Evolutionary conservation across 2,888 invertebrate species (phyloP), one percentile per base, ranked within the genome.

Genomic region (Ectemnius continuus): DNA sequence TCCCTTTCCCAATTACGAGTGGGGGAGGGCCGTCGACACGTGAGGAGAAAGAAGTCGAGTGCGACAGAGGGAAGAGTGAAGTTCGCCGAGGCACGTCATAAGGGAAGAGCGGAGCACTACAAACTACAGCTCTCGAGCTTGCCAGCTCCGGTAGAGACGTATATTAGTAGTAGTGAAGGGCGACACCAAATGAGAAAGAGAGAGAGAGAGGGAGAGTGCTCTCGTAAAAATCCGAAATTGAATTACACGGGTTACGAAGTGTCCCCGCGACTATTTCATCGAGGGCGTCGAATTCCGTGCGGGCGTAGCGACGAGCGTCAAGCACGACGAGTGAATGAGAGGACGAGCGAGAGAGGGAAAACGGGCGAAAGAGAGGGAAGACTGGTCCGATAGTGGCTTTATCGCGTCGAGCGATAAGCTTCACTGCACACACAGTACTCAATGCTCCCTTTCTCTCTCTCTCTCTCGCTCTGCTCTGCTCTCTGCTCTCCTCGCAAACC

Each of bases 391-490:
- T 80, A 80, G 73, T 16, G 64, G 80, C 70, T 73, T 81, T 81
- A 81, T 81, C 81, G 61, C 72, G 57, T 56, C 18, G 36, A 57
- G 59, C 58, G 80, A 82, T 82, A 82, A 82, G 82, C 47, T 69
- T 68, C 66, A 64, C 8, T 69, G 67, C 75, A 52, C 60, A 57
- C 61, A 68, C 70, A 45, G 65, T 20, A 23, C 16, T 20, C 57
- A 20, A 56, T 20, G 23, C 18, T 20, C 36, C 52, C 62, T 61
- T 57, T 48, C 18, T 45, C 56, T 23, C 61, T 60, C 64, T 56
- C 47, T 23, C 23, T n/a, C n/a, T n/a, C n/a, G n/a, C n/a, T n/a
- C n/a, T n/a, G n/a, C n/a, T n/a, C n/a, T n/a, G n/a, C n/a, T n/a
- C n/a, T 3, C 28, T n/a, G 46, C 28, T 64, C 16, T 16, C 8